Conservation (phyloP, 2,797 vertebrate genomes). For the Enteromius unitaeniatus region DNA sequence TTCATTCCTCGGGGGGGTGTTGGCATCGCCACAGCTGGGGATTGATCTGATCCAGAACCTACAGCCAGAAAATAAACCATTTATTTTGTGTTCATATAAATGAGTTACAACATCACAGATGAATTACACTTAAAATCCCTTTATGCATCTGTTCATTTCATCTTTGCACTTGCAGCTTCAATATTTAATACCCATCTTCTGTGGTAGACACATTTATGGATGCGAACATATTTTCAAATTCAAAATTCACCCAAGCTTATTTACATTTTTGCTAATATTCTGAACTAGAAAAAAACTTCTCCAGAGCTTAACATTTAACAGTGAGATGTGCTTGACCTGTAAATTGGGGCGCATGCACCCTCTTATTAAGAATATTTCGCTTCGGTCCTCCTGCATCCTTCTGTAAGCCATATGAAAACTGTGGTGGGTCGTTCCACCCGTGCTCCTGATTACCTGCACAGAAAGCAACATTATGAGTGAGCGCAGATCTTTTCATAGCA, state of each 20-base stretch:
- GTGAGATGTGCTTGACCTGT: constrained; percentile 69
- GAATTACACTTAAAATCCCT: not conserved
- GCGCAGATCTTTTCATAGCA: not conserved
- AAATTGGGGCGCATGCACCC: constrained; percentile 70
- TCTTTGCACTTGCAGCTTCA: not conserved
- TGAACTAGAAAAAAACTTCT: not conserved
- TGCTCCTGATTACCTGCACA: constrained; percentile 87
- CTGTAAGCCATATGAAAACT: constrained; percentile 91
- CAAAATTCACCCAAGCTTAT: not conserved
- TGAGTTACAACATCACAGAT: not conserved
- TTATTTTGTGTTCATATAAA: not conserved
- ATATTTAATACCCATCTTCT: not conserved
- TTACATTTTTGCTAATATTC: not conserved
- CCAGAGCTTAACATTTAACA: not conserved
- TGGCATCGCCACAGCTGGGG: constrained; percentile 31
- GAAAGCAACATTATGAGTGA: not conserved
- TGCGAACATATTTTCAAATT: not conserved
- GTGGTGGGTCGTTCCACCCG: constrained; percentile 95
- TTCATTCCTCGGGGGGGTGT: constrained; percentile 59
- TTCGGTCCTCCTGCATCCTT: constrained; percentile 70
- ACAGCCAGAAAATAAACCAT: not conserved
- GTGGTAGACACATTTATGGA: not conserved
- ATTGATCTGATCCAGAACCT: constrained; percentile 59
- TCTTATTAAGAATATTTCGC: constrained; percentile 77
- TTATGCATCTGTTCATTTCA: not conserved